Percentiles rank a stretch among this genome's conserved stretches.
Evolutionary conservation across 1,140 invertebrate species (phyloP).

Genomic region (Zaprionus kolodkinae): DNA sequence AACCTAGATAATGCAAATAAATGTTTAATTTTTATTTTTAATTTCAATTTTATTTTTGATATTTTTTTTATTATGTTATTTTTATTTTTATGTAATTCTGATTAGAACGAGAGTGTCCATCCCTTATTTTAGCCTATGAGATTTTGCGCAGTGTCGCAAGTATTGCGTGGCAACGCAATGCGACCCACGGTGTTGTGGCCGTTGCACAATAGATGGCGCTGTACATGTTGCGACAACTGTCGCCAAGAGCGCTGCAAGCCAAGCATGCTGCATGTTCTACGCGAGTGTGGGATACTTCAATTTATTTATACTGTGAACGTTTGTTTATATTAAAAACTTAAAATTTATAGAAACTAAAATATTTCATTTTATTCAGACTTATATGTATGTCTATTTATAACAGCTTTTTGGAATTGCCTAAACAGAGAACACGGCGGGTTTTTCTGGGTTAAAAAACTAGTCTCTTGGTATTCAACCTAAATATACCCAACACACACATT

Average conservation of each 20-base stretch:
- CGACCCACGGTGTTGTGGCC: not conserved
- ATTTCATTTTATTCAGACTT: not conserved
- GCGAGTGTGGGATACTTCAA: no score
- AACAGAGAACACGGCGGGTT: no score
- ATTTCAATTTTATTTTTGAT: not conserved
- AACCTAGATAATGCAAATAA: not conserved
- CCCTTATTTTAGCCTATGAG: constrained; percentile 34
- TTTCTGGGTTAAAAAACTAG: not conserved
- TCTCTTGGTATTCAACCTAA: not conserved
- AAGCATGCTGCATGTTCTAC: not conserved
- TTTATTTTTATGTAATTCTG: constrained; percentile 26
- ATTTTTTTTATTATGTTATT: constrained; percentile 19
- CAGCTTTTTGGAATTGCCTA: no score
- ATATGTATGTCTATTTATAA: not conserved
- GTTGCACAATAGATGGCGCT: constrained; percentile 60
- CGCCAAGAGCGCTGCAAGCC: constrained; percentile 31
- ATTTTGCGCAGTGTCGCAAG: constrained; percentile 61
- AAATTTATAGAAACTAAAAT: no score
- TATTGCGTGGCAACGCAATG: constrained; percentile 2
- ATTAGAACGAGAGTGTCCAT: constrained; percentile 52
- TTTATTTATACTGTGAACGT: no score
- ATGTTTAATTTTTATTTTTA: not conserved
- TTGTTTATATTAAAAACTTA: no score
- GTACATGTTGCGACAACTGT: constrained; percentile 27
- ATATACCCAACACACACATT: not conserved